Evolutionary conservation across 92 coral and sea anemone genomes (phyloP).

Genomic region (Heteractis magnifica): DNA sequence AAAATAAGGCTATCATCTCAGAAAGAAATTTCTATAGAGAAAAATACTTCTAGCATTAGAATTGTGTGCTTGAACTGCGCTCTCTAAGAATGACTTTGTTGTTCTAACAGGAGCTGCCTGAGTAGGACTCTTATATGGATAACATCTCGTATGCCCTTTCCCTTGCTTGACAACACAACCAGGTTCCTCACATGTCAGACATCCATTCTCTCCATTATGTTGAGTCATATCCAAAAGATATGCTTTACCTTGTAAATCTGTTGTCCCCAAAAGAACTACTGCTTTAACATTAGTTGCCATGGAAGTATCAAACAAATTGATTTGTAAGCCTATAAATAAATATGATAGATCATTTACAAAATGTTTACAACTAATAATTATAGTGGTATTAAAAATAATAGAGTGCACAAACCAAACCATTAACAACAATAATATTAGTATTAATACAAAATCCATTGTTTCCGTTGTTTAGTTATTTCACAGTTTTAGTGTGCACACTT

Average conservation of each 20-base stretch:
- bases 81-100: not conserved
- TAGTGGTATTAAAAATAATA: no score
- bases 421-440: no score
- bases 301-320: no score
- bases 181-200: conserved; percentile 42
- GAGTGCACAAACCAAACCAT: no score
- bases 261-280: conserved; percentile 43
- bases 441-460: no score
- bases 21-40: no score
- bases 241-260: conserved; percentile 58
- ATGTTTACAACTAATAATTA: no score
- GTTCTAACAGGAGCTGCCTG: conserved; percentile 22
- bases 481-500: no score
- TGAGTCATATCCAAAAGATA: conserved; percentile 40
- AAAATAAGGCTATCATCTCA: no score
- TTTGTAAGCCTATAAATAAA: not conserved
- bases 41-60: no score
- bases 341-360: no score
- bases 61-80: not conserved
- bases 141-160: conserved; percentile 42
- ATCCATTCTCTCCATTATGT: conserved; percentile 41
- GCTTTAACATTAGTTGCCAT: conserved; percentile 43
- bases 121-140: not conserved
- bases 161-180: conserved; percentile 50
- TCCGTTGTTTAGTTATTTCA: no score